A percentile compares a stretch with the other conserved stretches of the same genome.
These are phyloP conservation scores for Drosophila nikananu DNA, from an alignment of 1,140 invertebrate species.

Conservation along the genomic window DNA sequence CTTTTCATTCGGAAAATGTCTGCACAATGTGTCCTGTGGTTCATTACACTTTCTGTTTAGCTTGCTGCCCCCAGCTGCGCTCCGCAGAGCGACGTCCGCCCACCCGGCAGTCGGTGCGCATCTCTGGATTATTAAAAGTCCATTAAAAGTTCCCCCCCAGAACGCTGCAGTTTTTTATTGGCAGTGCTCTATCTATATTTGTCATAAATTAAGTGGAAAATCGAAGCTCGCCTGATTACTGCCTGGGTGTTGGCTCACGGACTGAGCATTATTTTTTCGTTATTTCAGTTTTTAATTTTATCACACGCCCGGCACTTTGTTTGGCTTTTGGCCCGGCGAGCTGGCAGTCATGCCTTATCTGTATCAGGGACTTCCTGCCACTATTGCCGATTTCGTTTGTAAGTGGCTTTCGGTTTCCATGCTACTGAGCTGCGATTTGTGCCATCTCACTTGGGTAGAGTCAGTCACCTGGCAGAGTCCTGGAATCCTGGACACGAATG, in stretches of 20 bases:
- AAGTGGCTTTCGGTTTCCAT: constrained; percentile 34
- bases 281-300: constrained; percentile 50
- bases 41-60: constrained; percentile 81
- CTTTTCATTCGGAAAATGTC: constrained; percentile 79
- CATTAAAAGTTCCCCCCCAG: constrained; percentile 74
- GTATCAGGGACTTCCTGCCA: constrained; percentile 32
- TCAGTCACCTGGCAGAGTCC: neutral
- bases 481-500: neutral
- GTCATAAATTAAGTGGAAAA: constrained; percentile 72
- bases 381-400: constrained; percentile 5
- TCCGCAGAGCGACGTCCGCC: neutral
- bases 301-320: constrained; percentile 64
- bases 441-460: constrained; percentile 10
- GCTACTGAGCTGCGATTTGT: constrained; percentile 9
- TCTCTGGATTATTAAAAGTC: constrained; percentile 73
- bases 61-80: constrained; percentile 19
- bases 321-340: constrained; percentile 54
- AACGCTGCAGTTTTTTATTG: constrained; percentile 33
- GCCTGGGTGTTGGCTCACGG: constrained; percentile 21
- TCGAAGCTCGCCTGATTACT: constrained; percentile 49
- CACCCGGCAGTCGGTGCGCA: neutral
- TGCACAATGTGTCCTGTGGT: constrained; percentile 78
- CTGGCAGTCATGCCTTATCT: constrained; percentile 64
- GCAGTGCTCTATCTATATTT: constrained; percentile 44
- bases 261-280: constrained; percentile 48